Evolutionary conservation across 1,140 invertebrate species (phyloP).

Genomic region (Caenorhabditis brenneri): DNA sequence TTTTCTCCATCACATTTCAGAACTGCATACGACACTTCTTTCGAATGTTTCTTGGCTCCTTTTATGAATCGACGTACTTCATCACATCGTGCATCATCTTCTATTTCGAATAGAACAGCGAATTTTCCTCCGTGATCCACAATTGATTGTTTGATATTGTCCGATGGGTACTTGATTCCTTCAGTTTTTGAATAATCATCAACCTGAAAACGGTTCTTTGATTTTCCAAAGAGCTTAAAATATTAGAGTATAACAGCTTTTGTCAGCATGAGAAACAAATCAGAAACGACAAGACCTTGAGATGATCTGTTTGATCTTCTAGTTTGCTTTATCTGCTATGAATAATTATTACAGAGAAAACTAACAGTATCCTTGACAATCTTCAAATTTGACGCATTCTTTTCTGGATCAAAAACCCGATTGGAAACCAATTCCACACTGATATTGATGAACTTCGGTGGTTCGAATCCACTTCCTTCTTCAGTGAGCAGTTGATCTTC

Average conservation of each 20-base stretch:
- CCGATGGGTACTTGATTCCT: not conserved
- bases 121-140: conserved; percentile 21
- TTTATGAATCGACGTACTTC: conserved; percentile 14
- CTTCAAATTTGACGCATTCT: conserved; percentile 11
- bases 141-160: conserved; percentile 28
- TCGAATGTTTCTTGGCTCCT: conserved; percentile 12
- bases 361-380: conserved; percentile 26
- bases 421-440: conserved; percentile 22
- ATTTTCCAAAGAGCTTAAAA: not conserved
- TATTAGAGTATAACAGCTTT: not conserved
- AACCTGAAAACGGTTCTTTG: not conserved
- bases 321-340: too few species aligned
- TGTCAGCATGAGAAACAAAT: too few species aligned
- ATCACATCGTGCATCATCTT: conserved; percentile 18
- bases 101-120: not conserved
- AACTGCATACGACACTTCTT: conserved; percentile 10
- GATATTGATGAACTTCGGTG: not conserved
- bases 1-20: conserved; percentile 18
- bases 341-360: not conserved
- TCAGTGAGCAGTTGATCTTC: conserved; percentile 2
- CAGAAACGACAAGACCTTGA: not conserved
- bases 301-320: too few species aligned
- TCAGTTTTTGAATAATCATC: conserved; percentile 4
- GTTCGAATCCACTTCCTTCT: conserved; percentile 18
- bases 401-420: not conserved